Base-by-base conservation (phyloP, 2,113 vertebrate species). In the Kryptolebias marmoratus region DNA sequence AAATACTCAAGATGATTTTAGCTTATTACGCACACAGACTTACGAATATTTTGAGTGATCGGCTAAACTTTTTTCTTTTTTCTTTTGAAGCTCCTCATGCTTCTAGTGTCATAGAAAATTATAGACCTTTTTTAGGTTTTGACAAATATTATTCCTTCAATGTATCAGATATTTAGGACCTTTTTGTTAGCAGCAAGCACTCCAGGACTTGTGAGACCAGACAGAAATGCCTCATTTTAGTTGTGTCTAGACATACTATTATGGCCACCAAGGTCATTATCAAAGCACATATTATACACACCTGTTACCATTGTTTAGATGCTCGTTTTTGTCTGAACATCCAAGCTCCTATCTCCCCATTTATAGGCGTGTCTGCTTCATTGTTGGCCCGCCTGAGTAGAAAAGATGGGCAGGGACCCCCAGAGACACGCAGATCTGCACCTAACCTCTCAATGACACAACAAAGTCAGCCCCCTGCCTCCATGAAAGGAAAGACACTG, bases 251-350 rank as follows among this genome's bases (percentile, higher is more conserved):
- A 91, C 88, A 73, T 79, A 85, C 85, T 86, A 90, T 86, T 84
- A 87, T 69, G 67, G 79, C 83, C 81, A 89, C 75, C 81, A 84
- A 90, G 88, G 85, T 92, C 87, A 84, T 88, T 90, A 92, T 87
- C 79, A 79, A 87, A 82, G 79, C 74, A 49, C 45, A 59, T 76
- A 90, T 88, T 89, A 88, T 68, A 90, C 87, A 91, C 90, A 91
- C 91, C 91, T 89, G 90, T 91, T 91, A 90, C 88, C 81, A 90
- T 88, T 91, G 90, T 90, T 78, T 86, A 71, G 81, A 80, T 70
- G 81, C 82, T 85, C 58, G 13, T 77, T 90, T 90, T 86, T 89
- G 90, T 88, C 89, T 72, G 68, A 82, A 73, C 80, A 85, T 87
- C 81, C 76, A 58, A 83, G 87, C 86, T 77, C 64, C 81, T 85